Evolutionary conservation across 2,797 vertebrate genomes (phyloP), one percentile per base, ranked within the genome.

Genomic region (Sebastes minor): DNA sequence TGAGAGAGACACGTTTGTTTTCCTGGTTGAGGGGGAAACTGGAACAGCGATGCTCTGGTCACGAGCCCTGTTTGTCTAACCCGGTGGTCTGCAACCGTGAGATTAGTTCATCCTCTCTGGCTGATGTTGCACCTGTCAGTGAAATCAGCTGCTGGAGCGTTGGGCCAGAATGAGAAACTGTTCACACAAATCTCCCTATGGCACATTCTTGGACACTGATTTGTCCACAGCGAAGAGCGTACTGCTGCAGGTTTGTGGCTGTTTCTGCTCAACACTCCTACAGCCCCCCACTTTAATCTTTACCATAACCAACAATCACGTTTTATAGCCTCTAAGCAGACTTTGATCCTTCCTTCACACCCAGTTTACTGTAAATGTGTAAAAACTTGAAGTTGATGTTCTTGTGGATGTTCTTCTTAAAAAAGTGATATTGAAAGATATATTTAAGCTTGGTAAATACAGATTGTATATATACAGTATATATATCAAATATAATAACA

Each of bases 31-130:
- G 35, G 49, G 14, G 55, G 52, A 74, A 84, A 78, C 49, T 55
- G 76, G 33, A 73, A 49, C 65, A 56, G 61, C 8, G 2, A 70
- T 6, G 30, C 20, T 59, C 46, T 74, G 71, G 59, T 83, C 74
- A 74, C 53, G 55, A 76, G 23, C 69, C 25, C 74, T 71, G 80
- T 82, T 87, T 81, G 69, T 78, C 46, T 81, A 79, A 84, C 63
- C 70, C 78, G 69, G 59, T 10, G 65, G 49, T 78, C 80, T 88
- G 77, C 70, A 81, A 35, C 81, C 9, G 8, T 32, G 71, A 82
- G 75, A 84, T 80, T 73, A 86, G 80, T 81, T 86, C 72, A 78
- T 76, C 68, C 64, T 80, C 65, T 71, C 22, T 22, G 55, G 56
- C 35, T 68, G 68, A 74, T 74, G 80, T 22, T 67, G 64, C 73